Evolutionary conservation across 2,797 vertebrate species (phyloP), one percentile per base, ranked within the genome.

Genomic region (Decapterus maruadsi): DNA sequence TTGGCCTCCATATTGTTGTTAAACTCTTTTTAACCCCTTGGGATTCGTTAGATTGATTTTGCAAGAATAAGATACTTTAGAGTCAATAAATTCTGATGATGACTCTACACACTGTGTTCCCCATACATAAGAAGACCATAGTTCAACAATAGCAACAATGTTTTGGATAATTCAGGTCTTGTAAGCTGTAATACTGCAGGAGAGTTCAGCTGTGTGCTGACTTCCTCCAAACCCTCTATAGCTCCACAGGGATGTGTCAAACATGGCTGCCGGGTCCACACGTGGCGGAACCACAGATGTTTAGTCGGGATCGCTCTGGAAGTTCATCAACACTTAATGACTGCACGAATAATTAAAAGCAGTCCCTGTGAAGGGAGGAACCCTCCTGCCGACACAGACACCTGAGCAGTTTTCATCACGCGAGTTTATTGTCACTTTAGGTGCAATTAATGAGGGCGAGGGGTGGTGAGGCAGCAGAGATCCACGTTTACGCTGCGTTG

Each of bases 331-430:
- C 76, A 34, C 63, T 76, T 80, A 82, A 83, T 69, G 82, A 80
- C 75, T 51, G 81, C 79, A 68, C 57, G 36, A 81, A 83, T 90
- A 89, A 89, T 90, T 89, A 84, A 89, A 89, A 78, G 61, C 29
- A 19, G 62, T 36, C 62, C 64, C 54, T 38, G 36, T 71, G 86
- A 80, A 87, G 87, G 65, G 75, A 60, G 63, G 81, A 77, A 85
- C 73, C 68, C 77, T 74, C 83, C 77, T 12, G 68, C 59, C 29
- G 67, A 79, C 9, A 56, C 67, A 78, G 50, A 78, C 88, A 89
- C 87, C 85, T 87, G 86, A 91, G 81, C 80, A 76, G 72, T 55
- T 38, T 84, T 62, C 46, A 16, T 46, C 1, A 19, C 45, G 75
- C 17, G 43, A 20, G 2, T 81, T 87, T 72, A 79, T 75, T 68